These are phyloP conservation scores for Bubo scandiacus DNA, from an alignment of 2,113 vertebrate species.

Conservation along the genomic window DNA sequence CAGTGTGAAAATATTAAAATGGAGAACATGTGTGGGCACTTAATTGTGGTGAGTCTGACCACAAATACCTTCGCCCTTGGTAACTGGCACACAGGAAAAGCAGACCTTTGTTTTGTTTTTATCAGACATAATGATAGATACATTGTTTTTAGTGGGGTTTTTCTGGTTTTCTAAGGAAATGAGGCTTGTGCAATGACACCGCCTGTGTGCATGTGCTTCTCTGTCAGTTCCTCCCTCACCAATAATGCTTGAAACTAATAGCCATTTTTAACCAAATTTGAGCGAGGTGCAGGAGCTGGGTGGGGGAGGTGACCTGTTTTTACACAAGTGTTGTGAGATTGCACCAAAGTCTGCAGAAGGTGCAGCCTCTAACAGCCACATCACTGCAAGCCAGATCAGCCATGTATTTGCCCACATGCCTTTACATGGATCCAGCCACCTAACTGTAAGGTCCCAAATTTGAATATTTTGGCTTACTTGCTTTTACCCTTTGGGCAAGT, in stretches of 20 bases:
- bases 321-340: not conserved
- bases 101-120: conserved; percentile 59
- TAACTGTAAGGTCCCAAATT: not conserved
- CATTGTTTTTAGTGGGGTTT: conserved; percentile 43
- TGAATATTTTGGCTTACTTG: conserved; percentile 16
- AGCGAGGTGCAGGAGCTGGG: rapidly evolving
- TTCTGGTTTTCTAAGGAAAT: conserved; percentile 67
- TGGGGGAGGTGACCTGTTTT: not conserved
- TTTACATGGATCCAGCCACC: not conserved
- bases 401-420: not conserved
- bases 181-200: conserved; percentile 10
- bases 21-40: conserved; percentile 58
- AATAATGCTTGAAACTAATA: not conserved
- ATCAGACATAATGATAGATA: conserved; percentile 43
- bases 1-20: conserved; percentile 61
- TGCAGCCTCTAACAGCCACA: not conserved
- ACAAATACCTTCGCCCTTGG: conserved; percentile 45
- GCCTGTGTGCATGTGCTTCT: conserved; percentile 23
- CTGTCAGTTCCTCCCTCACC: conserved; percentile 1
- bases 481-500: not conserved
- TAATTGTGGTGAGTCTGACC: conserved; percentile 49
- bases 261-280: not conserved
- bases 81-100: conserved; percentile 47
- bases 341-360: not conserved
- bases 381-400: not conserved